These are phyloP conservation scores for Nomada lathburiana DNA, from an alignment of 2,888 invertebrate genomes.

Conservation along the genomic window DNA sequence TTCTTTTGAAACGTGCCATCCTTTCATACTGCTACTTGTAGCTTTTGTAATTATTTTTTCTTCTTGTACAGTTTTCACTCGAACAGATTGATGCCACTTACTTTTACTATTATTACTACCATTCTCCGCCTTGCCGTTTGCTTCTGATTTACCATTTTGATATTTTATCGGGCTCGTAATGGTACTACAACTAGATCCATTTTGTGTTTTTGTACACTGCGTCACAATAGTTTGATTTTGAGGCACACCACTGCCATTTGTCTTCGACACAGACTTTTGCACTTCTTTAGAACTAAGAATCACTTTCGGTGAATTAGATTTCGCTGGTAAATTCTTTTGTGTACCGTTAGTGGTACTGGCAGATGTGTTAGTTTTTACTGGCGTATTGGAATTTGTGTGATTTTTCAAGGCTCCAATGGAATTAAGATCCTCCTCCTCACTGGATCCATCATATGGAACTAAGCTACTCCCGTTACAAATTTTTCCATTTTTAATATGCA, in stretches of 20 bases:
- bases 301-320: conserved; percentile 52
- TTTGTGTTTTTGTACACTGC: conserved; percentile 60
- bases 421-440: conserved; percentile 79
- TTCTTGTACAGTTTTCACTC: conserved; percentile 73
- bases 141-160: conserved; percentile 77
- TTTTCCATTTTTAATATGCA: conserved; percentile 80
- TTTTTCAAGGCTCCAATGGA: conserved; percentile 33
- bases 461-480: conserved; percentile 78
- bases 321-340: conserved; percentile 46
- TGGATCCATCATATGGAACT: conserved; percentile 82
- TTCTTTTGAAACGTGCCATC: conserved; percentile 80
- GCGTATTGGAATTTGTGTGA: conserved; percentile 42
- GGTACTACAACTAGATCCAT: conserved; percentile 50
- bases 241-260: conserved; percentile 39
- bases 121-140: conserved; percentile 66
- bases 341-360: conserved; percentile 49
- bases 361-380: conserved; percentile 37
- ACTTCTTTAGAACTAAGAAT: conserved; percentile 58
- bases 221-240: conserved; percentile 49
- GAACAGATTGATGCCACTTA: conserved; percentile 77
- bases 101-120: conserved; percentile 74
- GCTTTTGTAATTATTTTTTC: conserved; percentile 79
- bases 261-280: conserved; percentile 58
- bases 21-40: conserved; percentile 76
- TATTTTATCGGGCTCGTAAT: conserved; percentile 60